Conservation (phyloP, 2,113 vertebrate genomes). For the Chionis minor region DNA sequence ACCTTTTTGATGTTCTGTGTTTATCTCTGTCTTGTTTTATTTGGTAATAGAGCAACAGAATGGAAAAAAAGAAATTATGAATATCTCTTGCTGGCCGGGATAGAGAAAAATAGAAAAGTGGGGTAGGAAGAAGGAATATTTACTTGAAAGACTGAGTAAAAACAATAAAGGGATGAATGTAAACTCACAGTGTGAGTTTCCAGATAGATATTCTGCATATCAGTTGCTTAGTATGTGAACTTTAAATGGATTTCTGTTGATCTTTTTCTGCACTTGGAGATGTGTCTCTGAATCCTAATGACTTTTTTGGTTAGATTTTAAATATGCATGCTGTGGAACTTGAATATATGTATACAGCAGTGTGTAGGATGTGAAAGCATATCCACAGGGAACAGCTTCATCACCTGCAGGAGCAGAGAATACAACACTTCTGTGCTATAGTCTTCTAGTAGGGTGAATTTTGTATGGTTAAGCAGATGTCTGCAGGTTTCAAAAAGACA, state of each 20-base stretch:
- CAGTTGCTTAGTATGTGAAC: background rate
- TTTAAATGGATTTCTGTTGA: background rate
- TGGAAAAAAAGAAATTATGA: background rate
- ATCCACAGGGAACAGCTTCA: background rate
- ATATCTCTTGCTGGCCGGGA: background rate
- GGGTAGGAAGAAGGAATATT: background rate
- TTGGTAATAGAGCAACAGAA: background rate
- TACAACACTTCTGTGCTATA: background rate
- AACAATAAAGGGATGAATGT: background rate
- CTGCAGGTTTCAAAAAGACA: background rate
- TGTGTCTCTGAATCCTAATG: background rate
- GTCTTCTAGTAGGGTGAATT: background rate
- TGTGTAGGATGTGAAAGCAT: background rate
- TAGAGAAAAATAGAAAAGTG: background rate
- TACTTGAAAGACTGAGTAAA: background rate
- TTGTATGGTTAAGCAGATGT: background rate
- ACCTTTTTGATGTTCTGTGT: background rate
- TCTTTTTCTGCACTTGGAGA: background rate
- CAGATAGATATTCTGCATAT: background rate
- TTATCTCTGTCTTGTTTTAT: background rate
- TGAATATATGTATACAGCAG: background rate
- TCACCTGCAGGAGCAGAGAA: background rate
- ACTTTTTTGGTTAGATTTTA: background rate
- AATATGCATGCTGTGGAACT: background rate
- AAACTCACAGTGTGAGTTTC: background rate